Evolutionary conservation across 2,113 vertebrate genomes (phyloP), one percentile per base, ranked within the genome.

Genomic region (Euleptes europaea): DNA sequence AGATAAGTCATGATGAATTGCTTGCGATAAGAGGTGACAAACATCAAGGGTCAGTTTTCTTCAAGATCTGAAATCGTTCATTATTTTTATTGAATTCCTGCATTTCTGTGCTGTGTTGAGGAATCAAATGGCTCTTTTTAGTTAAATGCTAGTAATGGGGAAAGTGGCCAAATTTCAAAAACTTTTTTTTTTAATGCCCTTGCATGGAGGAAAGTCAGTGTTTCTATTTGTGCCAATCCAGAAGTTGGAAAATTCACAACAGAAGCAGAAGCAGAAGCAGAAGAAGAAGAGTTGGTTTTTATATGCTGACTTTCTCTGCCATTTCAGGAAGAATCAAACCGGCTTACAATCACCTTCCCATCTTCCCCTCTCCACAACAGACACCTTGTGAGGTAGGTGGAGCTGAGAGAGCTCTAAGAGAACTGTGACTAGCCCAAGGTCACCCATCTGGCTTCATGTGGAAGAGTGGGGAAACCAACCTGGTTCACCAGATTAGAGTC

Each of bases 1-100:
- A 90, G 84, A 88, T 87, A 85, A 93, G 78, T 83, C 84, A 83
- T 93, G 91, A 91, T 92, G 84, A 92, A 94, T 93, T 92, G 91
- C 78, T 38, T 73, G 19, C 78, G 92, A 89, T 91, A 92, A 88
- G 35, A 94, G 88, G n/a, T 69, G 85, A 83, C 88, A 44, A 82
- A 44, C 74, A 89, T 84, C 57, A 89, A 83, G 57, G 51, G 85
- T 84, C 31, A 87, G 87, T 90, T 94, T 93, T 86, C 74, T 90
- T 66, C 44, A 80, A 21, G 71, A 33, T 88, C 38, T 15, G 15
- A 80, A 84, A 73, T 82, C 17, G 67, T 89, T 92, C 5, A 74
- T 87, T 91, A 75, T 90, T 95, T 91, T 93, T 91, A 75, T 84
- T 91, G 28, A 88, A 75, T 84, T 89, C 88, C 14, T 88, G 38